Percentiles rank a stretch among this genome's conserved stretches.
These are phyloP conservation scores for Dendrolimus pini DNA, from an alignment of 2,888 invertebrate genomes.

Conservation along the genomic window DNA sequence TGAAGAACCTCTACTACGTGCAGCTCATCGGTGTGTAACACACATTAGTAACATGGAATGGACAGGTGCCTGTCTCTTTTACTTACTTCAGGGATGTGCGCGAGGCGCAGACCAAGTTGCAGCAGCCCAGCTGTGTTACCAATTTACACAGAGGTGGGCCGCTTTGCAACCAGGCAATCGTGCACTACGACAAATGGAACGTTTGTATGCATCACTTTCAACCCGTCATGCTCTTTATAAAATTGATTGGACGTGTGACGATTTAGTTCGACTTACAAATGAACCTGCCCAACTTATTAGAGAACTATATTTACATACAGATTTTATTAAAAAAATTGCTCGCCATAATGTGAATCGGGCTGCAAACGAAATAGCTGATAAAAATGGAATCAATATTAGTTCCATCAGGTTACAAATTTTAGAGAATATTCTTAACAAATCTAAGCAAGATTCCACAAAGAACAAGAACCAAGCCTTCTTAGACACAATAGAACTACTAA, in stretches of 20 bases:
- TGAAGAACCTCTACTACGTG: slow-evolving; percentile 61
- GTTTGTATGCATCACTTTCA: slow-evolving; percentile 59
- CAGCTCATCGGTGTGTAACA: slow-evolving; percentile 65
- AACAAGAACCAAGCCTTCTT: slow-evolving; percentile 36
- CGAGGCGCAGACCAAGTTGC: slow-evolving; percentile 72
- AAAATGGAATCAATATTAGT: slow-evolving; percentile 64
- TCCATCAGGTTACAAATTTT: slow-evolving; percentile 65
- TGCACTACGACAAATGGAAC: slow-evolving; percentile 69
- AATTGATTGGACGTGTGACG: slow-evolving; percentile 67
- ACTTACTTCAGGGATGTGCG: slow-evolving; percentile 67
- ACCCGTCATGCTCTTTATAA: slow-evolving; percentile 66
- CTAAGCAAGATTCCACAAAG: slow-evolving; percentile 31
- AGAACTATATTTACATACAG: slow-evolving; percentile 59
- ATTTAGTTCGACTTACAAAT: slow-evolving; percentile 55
- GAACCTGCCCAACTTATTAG: slow-evolving; percentile 68
- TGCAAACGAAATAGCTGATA: slow-evolving; percentile 69
- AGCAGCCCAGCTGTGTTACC: slow-evolving; percentile 67
- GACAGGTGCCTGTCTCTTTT: slow-evolving; percentile 72
- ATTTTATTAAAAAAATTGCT: slow-evolving; percentile 56
- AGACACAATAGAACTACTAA: slow-evolving; percentile 52
- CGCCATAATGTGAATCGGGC: slow-evolving; percentile 62
- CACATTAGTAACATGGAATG: slow-evolving; percentile 73
- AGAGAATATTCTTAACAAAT: slow-evolving; percentile 59
- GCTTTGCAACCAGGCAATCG: slow-evolving; percentile 64
- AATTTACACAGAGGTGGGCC: slow-evolving; percentile 71